These are phyloP conservation scores for Trichonephila clavipes DNA, from an alignment of 1,140 invertebrate species.

Conservation along the genomic window DNA sequence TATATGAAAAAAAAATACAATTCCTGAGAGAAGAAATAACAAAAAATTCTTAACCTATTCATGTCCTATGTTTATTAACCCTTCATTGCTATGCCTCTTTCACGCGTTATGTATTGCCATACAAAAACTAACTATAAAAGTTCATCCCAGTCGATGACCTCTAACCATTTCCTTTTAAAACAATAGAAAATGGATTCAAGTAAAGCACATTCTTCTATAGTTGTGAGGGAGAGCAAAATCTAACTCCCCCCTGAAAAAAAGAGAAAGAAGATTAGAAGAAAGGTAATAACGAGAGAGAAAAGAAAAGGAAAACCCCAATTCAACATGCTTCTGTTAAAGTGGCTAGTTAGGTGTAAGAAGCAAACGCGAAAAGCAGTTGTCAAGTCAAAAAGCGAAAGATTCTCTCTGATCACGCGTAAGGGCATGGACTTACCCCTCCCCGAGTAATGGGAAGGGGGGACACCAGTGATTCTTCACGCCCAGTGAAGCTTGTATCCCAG, in stretches of 20 bases:
- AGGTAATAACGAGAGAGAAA: neutral
- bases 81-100: too few relatives aligned
- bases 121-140: too few relatives aligned
- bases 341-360: slow-evolving; percentile 73
- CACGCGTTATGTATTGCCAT: too few relatives aligned
- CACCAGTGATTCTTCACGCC: slow-evolving; percentile 60
- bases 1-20: too few relatives aligned
- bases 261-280: neutral
- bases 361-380: slow-evolving; percentile 72
- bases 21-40: too few relatives aligned
- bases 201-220: too few relatives aligned
- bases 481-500: slow-evolving; percentile 49
- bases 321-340: slow-evolving; percentile 68
- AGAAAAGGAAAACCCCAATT: neutral
- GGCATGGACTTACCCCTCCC: slow-evolving; percentile 40
- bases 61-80: too few relatives aligned
- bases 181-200: too few relatives aligned
- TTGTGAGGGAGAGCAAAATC: neutral
- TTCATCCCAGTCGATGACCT: too few relatives aligned
- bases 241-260: neutral
- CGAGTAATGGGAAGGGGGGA: neutral
- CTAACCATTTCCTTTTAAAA: too few relatives aligned
- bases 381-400: slow-evolving; percentile 74
- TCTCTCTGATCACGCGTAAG: slow-evolving; percentile 64
- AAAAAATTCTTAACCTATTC: too few relatives aligned